A percentile compares a stretch with the other conserved stretches of the same genome.
Conservation (phyloP, 2,113 vertebrate genomes). For the Herpailurus yagouaroundi region DNA sequence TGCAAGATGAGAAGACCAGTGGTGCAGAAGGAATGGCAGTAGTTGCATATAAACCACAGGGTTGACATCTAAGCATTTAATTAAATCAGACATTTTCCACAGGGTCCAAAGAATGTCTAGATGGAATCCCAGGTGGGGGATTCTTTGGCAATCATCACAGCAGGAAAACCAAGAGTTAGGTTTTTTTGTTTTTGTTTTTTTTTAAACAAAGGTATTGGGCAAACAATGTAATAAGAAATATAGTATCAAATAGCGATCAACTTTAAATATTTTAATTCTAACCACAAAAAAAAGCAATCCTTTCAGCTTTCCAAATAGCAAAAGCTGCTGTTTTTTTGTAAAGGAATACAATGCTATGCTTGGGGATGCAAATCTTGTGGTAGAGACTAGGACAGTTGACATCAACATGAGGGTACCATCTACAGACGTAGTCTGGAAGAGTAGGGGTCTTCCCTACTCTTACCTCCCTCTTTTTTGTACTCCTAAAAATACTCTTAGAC, state of each 20-base stretch:
- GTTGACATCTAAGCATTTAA: slow-evolving; percentile 56
- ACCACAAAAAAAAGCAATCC: slow-evolving; percentile 37
- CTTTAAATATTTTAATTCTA: slow-evolving; percentile 60
- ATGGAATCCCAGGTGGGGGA: slow-evolving; percentile 12
- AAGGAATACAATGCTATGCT: neutral
- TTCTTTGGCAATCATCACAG: slow-evolving; percentile 51
- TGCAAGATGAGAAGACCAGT: slow-evolving; percentile 42
- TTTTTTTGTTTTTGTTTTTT: neutral
- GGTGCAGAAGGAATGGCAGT: slow-evolving; percentile 25
- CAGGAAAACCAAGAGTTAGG: slow-evolving; percentile 38
- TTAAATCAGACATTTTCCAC: slow-evolving; percentile 48
- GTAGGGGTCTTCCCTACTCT: neutral
- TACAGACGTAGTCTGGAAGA: neutral
- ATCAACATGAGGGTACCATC: neutral
- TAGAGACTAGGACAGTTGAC: neutral
- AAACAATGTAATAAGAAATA: slow-evolving; percentile 36
- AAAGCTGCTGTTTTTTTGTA: neutral
- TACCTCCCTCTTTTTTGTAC: neutral
- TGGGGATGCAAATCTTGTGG: neutral
- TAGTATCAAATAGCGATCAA: slow-evolving; percentile 37
- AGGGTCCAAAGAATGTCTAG: slow-evolving; percentile 27
- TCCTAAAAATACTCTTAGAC: neutral
- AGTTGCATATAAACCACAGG: slow-evolving; percentile 43
- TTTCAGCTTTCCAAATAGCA: neutral
- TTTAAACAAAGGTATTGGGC: slow-evolving; percentile 51